These are phyloP conservation scores for Montipora sp. DNA, from an alignment of 64 coral and sea anemone genomes.

Conservation along the genomic window DNA sequence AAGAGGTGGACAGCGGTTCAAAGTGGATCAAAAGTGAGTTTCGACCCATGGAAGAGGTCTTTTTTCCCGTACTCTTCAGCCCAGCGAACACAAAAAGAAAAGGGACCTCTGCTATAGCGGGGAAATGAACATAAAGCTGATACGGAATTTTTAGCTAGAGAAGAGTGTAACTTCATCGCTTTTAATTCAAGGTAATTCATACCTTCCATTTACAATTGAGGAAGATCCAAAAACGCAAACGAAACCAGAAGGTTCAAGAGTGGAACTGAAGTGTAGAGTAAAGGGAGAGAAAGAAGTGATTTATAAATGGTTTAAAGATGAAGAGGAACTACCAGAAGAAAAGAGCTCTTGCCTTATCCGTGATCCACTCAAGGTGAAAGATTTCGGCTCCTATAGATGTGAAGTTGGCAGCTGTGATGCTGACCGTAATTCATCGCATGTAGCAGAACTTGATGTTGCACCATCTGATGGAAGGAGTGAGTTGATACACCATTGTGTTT, in stretches of 20 bases:
- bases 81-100: too few species aligned
- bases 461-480: not conserved
- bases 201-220: not conserved
- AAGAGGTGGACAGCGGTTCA: too few species aligned
- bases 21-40: too few species aligned
- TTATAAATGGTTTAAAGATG: slow-evolving; percentile 24
- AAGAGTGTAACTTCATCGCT: not conserved
- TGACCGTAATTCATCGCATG: not conserved
- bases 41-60: too few species aligned
- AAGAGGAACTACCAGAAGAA: not conserved
- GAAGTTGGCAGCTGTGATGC: not conserved
- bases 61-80: too few species aligned
- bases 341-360: not conserved
- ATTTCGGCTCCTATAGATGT: slow-evolving; percentile 14
- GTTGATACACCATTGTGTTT: not conserved
- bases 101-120: too few species aligned
- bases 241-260: not conserved
- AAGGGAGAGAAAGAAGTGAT: not conserved
- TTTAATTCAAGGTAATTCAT: not conserved
- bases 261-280: not conserved
- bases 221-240: not conserved
- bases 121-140: too few species aligned
- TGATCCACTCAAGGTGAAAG: not conserved
- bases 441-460: slow-evolving; percentile 14
- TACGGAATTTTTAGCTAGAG: too few species aligned